A percentile compares a stretch with the other conserved stretches of the same genome.
Conservation (phyloP, 2,888 invertebrate genomes). For the Mythimna impura region DNA sequence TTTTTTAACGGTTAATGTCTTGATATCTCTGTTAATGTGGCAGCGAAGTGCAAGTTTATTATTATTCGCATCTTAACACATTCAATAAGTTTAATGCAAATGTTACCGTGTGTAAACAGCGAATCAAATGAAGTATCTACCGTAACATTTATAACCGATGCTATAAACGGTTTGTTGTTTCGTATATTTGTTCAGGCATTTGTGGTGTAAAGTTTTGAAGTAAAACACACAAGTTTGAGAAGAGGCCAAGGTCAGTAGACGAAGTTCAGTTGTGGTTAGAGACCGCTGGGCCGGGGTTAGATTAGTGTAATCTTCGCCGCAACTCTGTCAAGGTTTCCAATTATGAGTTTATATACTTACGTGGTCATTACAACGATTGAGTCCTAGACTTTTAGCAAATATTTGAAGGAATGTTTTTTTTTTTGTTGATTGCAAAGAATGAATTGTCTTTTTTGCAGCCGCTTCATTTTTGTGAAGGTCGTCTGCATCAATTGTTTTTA, state of each 20-base stretch:
- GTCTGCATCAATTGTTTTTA: background rate
- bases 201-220: conserved; percentile 20
- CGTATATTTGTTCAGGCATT: background rate
- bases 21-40: conserved; percentile 81
- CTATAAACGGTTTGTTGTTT: conserved; percentile 4
- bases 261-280: conserved; percentile 81
- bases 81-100: conserved; percentile 56
- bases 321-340: conserved; percentile 80
- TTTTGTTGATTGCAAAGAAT: background rate
- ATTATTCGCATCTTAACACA: conserved; percentile 62
- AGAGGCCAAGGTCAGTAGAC: conserved; percentile 70
- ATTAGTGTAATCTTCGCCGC: conserved; percentile 83
- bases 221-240: conserved; percentile 46
- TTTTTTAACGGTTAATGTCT: conserved; percentile 78
- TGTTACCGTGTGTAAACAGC: conserved; percentile 28
- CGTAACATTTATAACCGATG: background rate
- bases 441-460: background rate
- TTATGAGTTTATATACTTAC: conserved; percentile 67
- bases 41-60: conserved; percentile 73
- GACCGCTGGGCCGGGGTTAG: conserved; percentile 69
- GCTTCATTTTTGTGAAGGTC: background rate
- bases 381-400: conserved; percentile 44
- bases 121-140: conserved; percentile 32
- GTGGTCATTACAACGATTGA: conserved; percentile 62
- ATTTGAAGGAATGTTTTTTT: conserved; percentile 37